phyloP scores from a whole-genome alignment of 2,113 vertebrate species.

The Erythrocercus mccallii region DNA sequence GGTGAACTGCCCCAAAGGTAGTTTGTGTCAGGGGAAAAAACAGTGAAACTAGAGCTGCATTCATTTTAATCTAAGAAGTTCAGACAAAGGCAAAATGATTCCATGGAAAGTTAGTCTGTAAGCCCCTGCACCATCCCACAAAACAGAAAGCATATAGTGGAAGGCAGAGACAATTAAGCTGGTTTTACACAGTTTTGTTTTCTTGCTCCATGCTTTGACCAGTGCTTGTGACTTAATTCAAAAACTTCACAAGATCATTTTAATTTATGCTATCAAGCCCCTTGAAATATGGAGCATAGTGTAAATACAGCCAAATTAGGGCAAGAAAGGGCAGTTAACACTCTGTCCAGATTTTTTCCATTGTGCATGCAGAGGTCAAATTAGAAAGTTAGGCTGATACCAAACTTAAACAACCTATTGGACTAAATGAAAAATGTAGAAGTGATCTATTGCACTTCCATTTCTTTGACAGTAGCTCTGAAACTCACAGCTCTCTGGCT shows the following conservation, averaged over 20 bases:
- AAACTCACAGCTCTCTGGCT: background rate
- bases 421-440: background rate
- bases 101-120: background rate
- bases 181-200: background rate
- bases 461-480: background rate
- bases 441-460: background rate
- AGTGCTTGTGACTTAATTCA: background rate
- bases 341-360: background rate
- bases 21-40: background rate
- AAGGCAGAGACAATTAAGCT: background rate
- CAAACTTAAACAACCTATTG: background rate
- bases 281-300: background rate
- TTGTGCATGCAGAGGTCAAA: background rate
- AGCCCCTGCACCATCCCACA: accelerated
- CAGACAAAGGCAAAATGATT: background rate
- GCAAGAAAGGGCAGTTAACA: background rate
- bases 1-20: background rate
- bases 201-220: background rate
- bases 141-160: background rate
- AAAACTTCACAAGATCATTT: background rate
- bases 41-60: background rate
- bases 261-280: background rate
- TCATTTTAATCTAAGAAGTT: background rate
- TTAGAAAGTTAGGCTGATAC: background rate
- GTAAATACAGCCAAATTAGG: background rate